Conservation (phyloP, 2,888 invertebrate species). For the Drosophila colorata region DNA sequence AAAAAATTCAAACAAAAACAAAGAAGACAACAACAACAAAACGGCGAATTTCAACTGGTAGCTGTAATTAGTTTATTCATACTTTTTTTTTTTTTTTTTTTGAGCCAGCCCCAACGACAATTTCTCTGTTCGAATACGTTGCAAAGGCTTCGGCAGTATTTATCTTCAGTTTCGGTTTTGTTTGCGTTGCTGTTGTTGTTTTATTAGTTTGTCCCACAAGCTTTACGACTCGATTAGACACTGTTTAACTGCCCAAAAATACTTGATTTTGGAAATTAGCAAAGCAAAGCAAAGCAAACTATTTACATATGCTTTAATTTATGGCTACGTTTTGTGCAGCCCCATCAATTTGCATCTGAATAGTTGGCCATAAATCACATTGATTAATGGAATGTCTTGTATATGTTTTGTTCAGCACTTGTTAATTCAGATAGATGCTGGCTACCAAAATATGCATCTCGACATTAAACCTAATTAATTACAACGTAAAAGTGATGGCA, state of each 20-base stretch:
- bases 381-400: constrained; percentile 62
- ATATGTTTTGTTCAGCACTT: constrained; percentile 51
- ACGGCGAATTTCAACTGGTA: constrained; percentile 30
- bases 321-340: constrained; percentile 41
- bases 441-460: constrained; percentile 52
- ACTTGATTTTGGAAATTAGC: constrained; percentile 36
- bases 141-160: constrained; percentile 1
- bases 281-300: constrained; percentile 23
- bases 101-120: background rate
- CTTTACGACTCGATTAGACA: constrained; percentile 11
- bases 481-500: constrained; percentile 56
- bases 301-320: constrained; percentile 55
- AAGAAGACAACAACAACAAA: constrained; percentile 9
- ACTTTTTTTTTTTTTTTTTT: background rate
- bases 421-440: constrained; percentile 28
- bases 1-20: constrained; percentile 20
- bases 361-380: constrained; percentile 60
- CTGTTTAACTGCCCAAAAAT: constrained; percentile 27
- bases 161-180: background rate
- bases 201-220: constrained; percentile 1
- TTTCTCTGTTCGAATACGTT: background rate
- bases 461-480: constrained; percentile 56
- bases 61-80: constrained; percentile 28
- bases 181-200: background rate
- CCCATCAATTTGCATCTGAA: constrained; percentile 46